Evolutionary conservation across 2,113 vertebrate genomes (phyloP).

Genomic region (Thalassarche chlororhynchos): DNA sequence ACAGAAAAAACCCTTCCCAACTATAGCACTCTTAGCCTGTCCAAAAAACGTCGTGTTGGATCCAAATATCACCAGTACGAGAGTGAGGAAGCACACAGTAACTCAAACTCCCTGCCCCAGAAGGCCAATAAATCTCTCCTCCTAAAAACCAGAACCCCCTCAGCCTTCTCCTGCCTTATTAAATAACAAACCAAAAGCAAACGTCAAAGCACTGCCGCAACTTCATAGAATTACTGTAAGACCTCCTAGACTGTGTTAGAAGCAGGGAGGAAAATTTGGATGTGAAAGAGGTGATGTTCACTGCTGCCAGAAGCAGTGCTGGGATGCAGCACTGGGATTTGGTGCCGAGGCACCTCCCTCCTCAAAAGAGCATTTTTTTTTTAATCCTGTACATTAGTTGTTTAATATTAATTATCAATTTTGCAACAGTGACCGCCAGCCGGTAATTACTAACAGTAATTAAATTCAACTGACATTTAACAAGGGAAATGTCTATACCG

Average conservation of each 20-base stretch:
- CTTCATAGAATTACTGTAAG: not conserved
- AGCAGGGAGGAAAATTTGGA: not conserved
- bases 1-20: not conserved
- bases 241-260: not conserved
- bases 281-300: not conserved
- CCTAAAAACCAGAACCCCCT: not conserved
- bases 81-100: not conserved
- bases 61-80: not conserved
- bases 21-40: not conserved
- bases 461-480: conserved; percentile 1
- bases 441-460: not conserved
- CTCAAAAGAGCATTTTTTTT: not conserved
- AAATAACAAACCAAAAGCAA: conserved; percentile 11
- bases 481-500: not conserved
- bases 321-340: not conserved
- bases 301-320: not conserved
- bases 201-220: not conserved
- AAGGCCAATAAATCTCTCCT: conserved; percentile 18
- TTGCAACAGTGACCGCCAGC: not conserved
- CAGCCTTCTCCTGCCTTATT: not conserved
- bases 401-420: not conserved
- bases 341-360: not conserved
- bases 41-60: not conserved
- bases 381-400: not conserved
- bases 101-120: not conserved